Evolutionary conservation across 2,888 invertebrate genomes (phyloP), one percentile per base, ranked within the genome.

Genomic region (Epirrhoe tristata): DNA sequence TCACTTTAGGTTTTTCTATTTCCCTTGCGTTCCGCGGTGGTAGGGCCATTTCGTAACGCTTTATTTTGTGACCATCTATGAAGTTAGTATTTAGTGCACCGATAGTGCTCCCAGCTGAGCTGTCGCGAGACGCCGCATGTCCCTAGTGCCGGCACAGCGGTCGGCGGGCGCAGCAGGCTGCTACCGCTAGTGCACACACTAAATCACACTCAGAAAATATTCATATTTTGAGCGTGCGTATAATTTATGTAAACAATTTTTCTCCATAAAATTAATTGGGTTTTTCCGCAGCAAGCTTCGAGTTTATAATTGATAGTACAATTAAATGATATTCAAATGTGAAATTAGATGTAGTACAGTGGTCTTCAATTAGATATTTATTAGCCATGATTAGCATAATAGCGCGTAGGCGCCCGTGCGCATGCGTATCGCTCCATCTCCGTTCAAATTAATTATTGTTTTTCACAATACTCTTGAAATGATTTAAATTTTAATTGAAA

Each of bases 341-440:
- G 69, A 71, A 71, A 73, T 74, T 71, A 74, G 68, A 69, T 60
- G 65, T 58, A 69, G 72, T 59, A 66, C 67, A 74, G 80, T 71
- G 75, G 71, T 80, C 70, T 73, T 77, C 81, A 81, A 79, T 81
- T 77, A 77, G 73, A 71, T 67, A 71, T 77, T 79, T 80, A 77
- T 76, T 78, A 77, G 69, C 69, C 66, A 65, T 70, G 63, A 81
- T 81, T 80, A 79, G 73, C 81, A 80, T 81, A 78, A 74, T 73
- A 71, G 71, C 51, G 58, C 58, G 67, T 67, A 70, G 57, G 62
- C 57, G 65, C 66, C 31, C 56, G 46, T 48, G 54, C 8, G 39
- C 58, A 7, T 58, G 34, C 60, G 43, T 43, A 48, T 24, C 62
- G 63, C 24, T 50, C 4, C 63, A 58, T 43, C 43, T 34, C 50